Evolutionary conservation across 2,888 invertebrate genomes (phyloP), one percentile per base, ranked within the genome.

Genomic region (Drosophila gaucha): DNA sequence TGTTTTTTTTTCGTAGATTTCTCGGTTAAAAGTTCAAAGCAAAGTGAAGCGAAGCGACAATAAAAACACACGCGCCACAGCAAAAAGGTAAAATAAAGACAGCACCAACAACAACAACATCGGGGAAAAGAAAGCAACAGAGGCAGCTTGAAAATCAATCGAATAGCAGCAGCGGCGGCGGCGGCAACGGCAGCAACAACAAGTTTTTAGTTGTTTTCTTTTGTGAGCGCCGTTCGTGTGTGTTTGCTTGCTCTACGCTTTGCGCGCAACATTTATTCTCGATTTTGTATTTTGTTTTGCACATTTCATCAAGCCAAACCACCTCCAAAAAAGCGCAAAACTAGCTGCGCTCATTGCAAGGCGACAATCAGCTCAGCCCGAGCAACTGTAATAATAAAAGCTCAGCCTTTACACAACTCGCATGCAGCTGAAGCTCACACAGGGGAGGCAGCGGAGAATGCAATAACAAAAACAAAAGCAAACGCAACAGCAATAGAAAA

Each of bases 281-380:
- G 67, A 62, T 54, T 83, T 71, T 75, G 38, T 82, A 84, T 84
- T 88, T 87, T 85, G 85, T 76, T 80, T 78, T 74, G 63, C 59
- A 57, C 71, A 66, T 73, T 78, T 69, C 46, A 68, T 72, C 65
- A 51, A 75, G 74, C 68, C 68, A 71, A 73, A 84, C 74, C 71
- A 75, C 72, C 74, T 74, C 84, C 78, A 76, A 88, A 89, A 87
- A 80, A 80, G 84, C 64, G 66, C 80, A 78, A 74, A 75, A 68
- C 74, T 59, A 74, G 73, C 70, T 65, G 44, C 56, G 67, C 38
- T 59, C 47, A 64, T 44, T 70, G 64, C 56, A 56, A 54, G 57
- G 57, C 54, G 65, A 63, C 50, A 38, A 58, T 66, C 46, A 35
- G 35, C 22, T 66, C 46, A 35, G 35, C 22, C 50, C 64, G 74